phyloP scores from a whole-genome alignment of 2,797 vertebrate genomes.

The Ispidina picta region DNA sequence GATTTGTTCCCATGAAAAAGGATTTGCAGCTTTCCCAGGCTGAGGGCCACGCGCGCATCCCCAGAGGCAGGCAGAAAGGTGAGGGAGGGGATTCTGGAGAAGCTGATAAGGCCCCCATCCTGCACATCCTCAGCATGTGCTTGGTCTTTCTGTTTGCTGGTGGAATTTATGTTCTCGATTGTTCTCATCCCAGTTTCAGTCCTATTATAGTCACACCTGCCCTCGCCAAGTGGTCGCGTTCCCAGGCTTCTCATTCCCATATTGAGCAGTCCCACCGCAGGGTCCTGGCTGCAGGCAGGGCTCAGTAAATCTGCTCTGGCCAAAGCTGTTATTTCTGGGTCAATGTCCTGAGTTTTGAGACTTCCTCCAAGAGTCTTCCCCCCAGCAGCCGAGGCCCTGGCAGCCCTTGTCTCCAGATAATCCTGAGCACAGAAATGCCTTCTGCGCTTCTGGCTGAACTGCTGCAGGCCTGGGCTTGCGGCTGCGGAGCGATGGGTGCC shows the following conservation, averaged over 20 bases:
- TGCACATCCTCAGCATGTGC: background rate
- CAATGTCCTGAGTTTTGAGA: background rate
- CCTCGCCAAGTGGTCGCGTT: background rate
- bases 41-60: background rate
- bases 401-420: background rate
- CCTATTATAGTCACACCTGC: background rate
- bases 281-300: background rate
- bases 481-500: background rate
- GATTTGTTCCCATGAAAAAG: slow-evolving; percentile 8
- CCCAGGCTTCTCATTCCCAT: background rate
- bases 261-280: background rate
- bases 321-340: background rate
- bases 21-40: slow-evolving; percentile 13
- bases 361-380: background rate
- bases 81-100: background rate
- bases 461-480: background rate
- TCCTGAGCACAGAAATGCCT: background rate
- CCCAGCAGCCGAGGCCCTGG: background rate
- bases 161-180: background rate
- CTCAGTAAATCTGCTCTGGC: background rate
- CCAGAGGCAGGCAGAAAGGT: background rate
- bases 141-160: background rate
- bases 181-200: background rate
- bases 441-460: background rate
- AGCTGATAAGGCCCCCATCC: background rate